phyloP scores from a whole-genome alignment of 2,113 vertebrate genomes.

The Egretta garzetta region DNA sequence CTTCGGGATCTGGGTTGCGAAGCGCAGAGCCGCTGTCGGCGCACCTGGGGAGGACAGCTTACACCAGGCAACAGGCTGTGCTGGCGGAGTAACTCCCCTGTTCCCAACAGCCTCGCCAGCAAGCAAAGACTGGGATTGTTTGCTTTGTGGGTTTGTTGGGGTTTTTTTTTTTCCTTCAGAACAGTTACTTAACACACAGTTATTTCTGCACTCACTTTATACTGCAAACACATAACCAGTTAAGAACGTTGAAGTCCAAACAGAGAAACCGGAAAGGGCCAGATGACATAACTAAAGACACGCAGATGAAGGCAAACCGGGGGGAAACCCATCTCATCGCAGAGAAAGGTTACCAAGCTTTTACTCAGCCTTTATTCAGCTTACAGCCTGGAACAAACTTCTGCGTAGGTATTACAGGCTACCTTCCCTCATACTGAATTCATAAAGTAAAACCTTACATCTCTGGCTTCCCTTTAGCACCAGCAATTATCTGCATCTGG shows the following conservation, averaged over 20 bases:
- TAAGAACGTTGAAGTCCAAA: neutral
- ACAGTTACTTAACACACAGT: neutral
- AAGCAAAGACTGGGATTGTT: neutral
- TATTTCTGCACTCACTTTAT: neutral
- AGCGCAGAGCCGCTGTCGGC: accelerated
- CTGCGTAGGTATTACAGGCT: neutral
- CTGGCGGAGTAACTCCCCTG: neutral
- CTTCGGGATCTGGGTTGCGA: accelerated
- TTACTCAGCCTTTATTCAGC: neutral
- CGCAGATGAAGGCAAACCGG: neutral
- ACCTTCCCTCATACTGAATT: neutral
- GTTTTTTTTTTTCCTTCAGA: neutral
- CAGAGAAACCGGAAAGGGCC: neutral
- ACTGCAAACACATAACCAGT: neutral
- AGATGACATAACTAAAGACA: neutral
- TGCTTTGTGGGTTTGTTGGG: neutral
- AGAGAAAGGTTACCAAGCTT: neutral
- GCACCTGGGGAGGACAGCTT: neutral
- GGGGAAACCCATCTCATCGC: accelerated
- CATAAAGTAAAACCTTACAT: neutral
- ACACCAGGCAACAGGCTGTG: accelerated
- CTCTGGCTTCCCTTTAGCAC: neutral
- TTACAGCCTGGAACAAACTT: neutral
- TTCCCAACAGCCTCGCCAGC: neutral
- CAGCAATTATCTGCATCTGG: neutral